Conservation (phyloP, 1,140 invertebrate species). For the Myzus persicae region DNA sequence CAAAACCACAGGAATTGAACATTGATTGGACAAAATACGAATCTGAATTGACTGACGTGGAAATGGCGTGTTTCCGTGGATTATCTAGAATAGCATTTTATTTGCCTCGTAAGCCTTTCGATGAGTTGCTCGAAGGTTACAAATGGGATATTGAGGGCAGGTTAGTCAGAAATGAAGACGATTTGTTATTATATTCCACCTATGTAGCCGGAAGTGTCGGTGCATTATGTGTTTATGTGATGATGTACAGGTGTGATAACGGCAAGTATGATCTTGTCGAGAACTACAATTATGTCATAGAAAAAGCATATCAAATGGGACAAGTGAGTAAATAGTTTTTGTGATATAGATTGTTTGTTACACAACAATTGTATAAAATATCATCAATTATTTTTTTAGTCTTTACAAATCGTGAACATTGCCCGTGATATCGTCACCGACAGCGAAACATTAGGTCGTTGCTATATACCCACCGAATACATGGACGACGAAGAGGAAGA, state of each 20-base stretch:
- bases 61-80: not conserved
- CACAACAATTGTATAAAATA: no score
- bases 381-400: not conserved
- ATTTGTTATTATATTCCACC: not conserved
- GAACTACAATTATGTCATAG: not conserved
- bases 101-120: conserved; percentile 40
- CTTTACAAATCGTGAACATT: conserved; percentile 32
- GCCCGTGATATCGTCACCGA: conserved; percentile 33
- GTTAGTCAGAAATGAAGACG: not conserved
- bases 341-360: not conserved
- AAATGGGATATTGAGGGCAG: conserved; percentile 27
- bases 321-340: not conserved
- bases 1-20: not conserved
- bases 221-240: not conserved
- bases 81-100: conserved; percentile 51
- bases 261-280: not conserved
- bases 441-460: not conserved
- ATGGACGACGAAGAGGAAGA: conserved; percentile 23
- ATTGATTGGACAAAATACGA: conserved; percentile 7
- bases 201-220: conserved; percentile 1
- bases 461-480: not conserved
- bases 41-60: not conserved
- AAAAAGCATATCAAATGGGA: conserved; percentile 22
- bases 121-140: conserved; percentile 40
- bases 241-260: conserved; percentile 17